phyloP scores from a whole-genome alignment of 2,797 vertebrate genomes.

The Huso huso region DNA sequence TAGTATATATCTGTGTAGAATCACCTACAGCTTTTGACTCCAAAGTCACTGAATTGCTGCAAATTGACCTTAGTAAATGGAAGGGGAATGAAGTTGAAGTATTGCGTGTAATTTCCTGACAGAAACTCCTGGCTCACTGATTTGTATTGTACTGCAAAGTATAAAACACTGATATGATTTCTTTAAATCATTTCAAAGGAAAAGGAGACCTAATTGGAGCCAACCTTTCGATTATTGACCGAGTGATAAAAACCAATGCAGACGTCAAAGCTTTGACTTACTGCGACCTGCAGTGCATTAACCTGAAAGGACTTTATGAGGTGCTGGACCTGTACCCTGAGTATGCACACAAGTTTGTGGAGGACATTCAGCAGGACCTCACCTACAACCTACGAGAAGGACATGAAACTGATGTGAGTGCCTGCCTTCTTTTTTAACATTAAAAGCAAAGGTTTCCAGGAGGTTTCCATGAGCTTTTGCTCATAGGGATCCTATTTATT shows the following conservation, averaged over 20 bases:
- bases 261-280: constrained; percentile 96
- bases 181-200: constrained; percentile 51
- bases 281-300: constrained; percentile 94
- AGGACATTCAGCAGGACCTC: constrained; percentile 92
- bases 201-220: constrained; percentile 95
- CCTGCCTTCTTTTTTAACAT: not conserved
- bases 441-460: not conserved
- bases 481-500: not conserved
- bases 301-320: constrained; percentile 89
- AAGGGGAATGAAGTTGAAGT: no score
- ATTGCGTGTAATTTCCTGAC: no score
- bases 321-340: constrained; percentile 94
- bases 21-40: no score
- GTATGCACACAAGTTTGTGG: constrained; percentile 85
- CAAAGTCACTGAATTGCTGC: no score
- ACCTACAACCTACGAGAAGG: constrained; percentile 94
- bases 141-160: not conserved
- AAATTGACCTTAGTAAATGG: no score
- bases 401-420: constrained; percentile 85
- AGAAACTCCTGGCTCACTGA: no score
- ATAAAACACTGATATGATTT: not conserved
- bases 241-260: constrained; percentile 94
- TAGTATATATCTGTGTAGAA: no score
- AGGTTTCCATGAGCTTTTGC: no score
- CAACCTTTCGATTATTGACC: constrained; percentile 82